phyloP scores from a whole-genome alignment of 2,888 invertebrate species.

The Hirtodrosophila cameraria region DNA sequence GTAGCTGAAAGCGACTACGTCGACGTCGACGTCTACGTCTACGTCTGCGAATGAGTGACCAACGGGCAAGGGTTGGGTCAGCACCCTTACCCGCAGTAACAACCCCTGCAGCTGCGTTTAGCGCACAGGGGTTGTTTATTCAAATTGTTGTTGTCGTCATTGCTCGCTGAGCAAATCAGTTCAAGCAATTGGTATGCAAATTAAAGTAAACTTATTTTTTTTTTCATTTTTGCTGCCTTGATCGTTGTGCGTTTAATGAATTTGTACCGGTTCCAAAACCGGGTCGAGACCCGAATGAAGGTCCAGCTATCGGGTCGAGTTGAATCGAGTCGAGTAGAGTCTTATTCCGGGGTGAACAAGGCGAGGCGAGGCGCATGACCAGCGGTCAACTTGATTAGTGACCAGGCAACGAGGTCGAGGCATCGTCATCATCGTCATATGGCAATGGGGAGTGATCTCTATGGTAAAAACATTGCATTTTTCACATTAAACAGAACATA shows the following conservation, averaged over 20 bases:
- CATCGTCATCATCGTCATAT: constrained; percentile 30
- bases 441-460: constrained; percentile 80
- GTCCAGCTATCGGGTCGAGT: constrained; percentile 5
- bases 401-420: constrained; percentile 61
- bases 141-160: constrained; percentile 14
- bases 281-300: constrained; percentile 3
- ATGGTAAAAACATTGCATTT: constrained; percentile 81
- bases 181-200: constrained; percentile 77
- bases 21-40: too few species aligned
- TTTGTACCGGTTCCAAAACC: constrained; percentile 56
- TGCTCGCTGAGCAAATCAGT: constrained; percentile 61
- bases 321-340: constrained; percentile 5
- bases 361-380: constrained; percentile 54
- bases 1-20: too few species aligned
- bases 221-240: constrained; percentile 27
- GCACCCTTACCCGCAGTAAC: constrained; percentile 12
- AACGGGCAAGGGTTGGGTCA: constrained; percentile 27
- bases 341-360: constrained; percentile 33
- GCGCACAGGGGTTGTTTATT: constrained; percentile 39
- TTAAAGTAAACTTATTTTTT: constrained; percentile 60
- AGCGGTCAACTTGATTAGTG: constrained; percentile 82
- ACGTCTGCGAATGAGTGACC: constrained; percentile 44
- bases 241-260: constrained; percentile 75
- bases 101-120: constrained; percentile 59
- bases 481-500: constrained; percentile 82